A percentile compares a stretch with the other conserved stretches of the same genome.
Conservation (phyloP, 2,888 invertebrate species). For the Ichneumoninae sp. region DNA sequence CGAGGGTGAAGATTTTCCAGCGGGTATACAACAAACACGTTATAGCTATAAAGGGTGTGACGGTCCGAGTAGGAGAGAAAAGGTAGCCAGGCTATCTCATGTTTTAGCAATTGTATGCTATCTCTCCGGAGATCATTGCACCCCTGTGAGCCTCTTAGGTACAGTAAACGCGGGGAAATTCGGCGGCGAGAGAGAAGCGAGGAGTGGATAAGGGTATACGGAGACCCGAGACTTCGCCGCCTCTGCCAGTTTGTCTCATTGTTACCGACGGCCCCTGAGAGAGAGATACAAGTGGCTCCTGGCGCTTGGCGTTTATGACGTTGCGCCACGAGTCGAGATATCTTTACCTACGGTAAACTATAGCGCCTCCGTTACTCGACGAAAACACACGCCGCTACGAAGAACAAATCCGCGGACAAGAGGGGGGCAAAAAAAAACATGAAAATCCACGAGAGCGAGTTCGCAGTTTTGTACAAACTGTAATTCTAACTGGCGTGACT, state of each 20-base stretch:
- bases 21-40: constrained; percentile 10
- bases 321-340: constrained; percentile 79
- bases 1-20: constrained; percentile 42
- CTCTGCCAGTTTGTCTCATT: constrained; percentile 78
- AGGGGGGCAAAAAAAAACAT: not conserved
- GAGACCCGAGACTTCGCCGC: constrained; percentile 62
- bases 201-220: constrained; percentile 4
- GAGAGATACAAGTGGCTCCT: constrained; percentile 75
- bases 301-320: constrained; percentile 81
- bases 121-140: constrained; percentile 79
- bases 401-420: constrained; percentile 12
- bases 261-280: constrained; percentile 78
- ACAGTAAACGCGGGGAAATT: constrained; percentile 76
- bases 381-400: constrained; percentile 52
- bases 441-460: not conserved
- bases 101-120: constrained; percentile 79
- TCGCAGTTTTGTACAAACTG: constrained; percentile 29
- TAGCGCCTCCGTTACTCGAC: constrained; percentile 11
- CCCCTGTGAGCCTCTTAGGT: constrained; percentile 81
- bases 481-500: constrained; percentile 58
- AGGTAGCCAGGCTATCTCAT: constrained; percentile 66
- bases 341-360: constrained; percentile 72
- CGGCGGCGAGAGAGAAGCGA: constrained; percentile 9
- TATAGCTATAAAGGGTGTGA: constrained; percentile 26
- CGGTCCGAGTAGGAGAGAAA: constrained; percentile 31